Conservation (phyloP, 2,888 invertebrate genomes). For the Schizotus pectinicornis region DNA sequence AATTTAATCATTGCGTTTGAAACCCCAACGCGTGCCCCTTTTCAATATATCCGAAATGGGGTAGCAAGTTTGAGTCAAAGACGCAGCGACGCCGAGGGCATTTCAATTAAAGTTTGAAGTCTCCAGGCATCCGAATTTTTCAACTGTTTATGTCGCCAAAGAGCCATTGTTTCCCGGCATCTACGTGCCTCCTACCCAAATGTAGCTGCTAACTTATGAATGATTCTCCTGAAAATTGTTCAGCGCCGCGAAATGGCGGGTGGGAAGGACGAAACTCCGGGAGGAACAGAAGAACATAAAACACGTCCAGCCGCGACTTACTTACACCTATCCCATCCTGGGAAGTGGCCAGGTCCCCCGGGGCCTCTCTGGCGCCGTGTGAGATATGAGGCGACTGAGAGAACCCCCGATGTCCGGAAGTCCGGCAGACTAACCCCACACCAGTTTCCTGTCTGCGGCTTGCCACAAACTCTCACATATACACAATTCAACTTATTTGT, state of each 20-base stretch:
- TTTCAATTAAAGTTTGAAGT: conserved; percentile 52
- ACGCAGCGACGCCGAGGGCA: conserved; percentile 48
- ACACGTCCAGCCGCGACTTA: conserved; percentile 39
- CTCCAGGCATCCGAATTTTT: conserved; percentile 44
- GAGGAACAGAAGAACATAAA: conserved; percentile 38
- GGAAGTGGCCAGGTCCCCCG: conserved; percentile 40
- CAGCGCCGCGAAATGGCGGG: neutral
- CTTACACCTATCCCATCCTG: conserved; percentile 43
- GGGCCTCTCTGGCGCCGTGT: conserved; percentile 48
- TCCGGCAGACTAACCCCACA: conserved; percentile 47
- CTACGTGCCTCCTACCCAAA: neutral
- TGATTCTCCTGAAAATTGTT: neutral
- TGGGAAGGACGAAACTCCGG: conserved; percentile 6
- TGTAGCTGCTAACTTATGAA: neutral
- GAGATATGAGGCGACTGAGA: conserved; percentile 47
- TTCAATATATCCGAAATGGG: conserved; percentile 23
- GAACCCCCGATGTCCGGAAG: conserved; percentile 49
- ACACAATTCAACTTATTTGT: conserved; percentile 47
- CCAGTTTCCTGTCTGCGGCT: conserved; percentile 44
- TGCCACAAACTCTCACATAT: conserved; percentile 40
- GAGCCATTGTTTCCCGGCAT: conserved; percentile 12
- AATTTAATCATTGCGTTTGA: conserved; percentile 21
- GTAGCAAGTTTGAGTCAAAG: conserved; percentile 43
- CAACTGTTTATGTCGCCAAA: conserved; percentile 28
- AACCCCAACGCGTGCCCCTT: conserved; percentile 9